These are phyloP conservation scores for Cephus pygmeus DNA, from an alignment of 2,888 invertebrate genomes.

Conservation along the genomic window DNA sequence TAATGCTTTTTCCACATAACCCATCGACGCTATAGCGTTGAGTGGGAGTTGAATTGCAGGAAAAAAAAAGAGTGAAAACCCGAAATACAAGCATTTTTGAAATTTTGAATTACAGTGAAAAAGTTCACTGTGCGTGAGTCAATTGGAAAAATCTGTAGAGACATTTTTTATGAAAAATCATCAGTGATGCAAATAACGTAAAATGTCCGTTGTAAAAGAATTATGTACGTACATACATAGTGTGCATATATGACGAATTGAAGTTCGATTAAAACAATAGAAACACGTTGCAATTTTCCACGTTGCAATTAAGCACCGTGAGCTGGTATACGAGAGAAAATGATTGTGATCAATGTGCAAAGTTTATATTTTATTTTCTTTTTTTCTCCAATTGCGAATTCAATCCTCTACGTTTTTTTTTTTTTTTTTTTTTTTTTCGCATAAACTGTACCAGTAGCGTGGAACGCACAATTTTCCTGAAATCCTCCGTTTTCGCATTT, in stretches of 20 bases:
- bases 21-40: background rate
- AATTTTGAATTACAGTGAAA: background rate
- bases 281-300: constrained; percentile 45
- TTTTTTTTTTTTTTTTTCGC: background rate
- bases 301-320: constrained; percentile 54
- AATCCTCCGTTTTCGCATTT: background rate
- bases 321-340: constrained; percentile 35
- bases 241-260: background rate
- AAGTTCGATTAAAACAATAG: background rate
- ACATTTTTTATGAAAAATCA: background rate
- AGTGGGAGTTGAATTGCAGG: background rate
- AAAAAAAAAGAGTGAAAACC: background rate
- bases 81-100: background rate
- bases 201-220: background rate
- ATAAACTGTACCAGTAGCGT: background rate
- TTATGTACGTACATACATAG: background rate
- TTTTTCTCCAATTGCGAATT: background rate
- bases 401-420: background rate
- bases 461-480: background rate
- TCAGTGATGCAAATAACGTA: background rate
- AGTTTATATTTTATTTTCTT: constrained; percentile 21
- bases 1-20: background rate
- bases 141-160: background rate
- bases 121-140: background rate
- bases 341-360: constrained; percentile 38